These are phyloP conservation scores for Engystomops pustulosus DNA, from an alignment of 2,113 vertebrate species.

Conservation along the genomic window DNA sequence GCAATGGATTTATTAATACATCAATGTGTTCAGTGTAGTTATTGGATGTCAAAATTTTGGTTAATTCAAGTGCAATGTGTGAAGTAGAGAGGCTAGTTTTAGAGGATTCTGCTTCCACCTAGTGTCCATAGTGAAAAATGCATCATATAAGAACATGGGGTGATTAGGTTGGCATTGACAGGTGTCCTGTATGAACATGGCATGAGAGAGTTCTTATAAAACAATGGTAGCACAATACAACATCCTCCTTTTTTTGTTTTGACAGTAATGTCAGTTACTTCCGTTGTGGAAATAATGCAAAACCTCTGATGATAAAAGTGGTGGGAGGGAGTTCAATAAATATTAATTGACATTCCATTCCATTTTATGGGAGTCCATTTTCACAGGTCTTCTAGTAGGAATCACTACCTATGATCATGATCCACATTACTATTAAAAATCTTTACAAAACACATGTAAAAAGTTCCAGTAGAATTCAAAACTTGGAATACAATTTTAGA, in stretches of 20 bases:
- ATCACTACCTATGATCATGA: not conserved
- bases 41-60: not conserved
- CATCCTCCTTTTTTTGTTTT: too few species aligned
- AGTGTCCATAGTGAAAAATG: not conserved
- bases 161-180: not conserved
- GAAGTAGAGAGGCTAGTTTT: not conserved
- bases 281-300: too few species aligned
- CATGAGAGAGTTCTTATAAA: too few species aligned
- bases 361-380: too few species aligned
- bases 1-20: not conserved
- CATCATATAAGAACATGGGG: not conserved
- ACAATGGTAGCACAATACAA: too few species aligned
- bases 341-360: too few species aligned
- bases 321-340: too few species aligned
- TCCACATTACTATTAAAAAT: not conserved
- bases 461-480: not conserved
- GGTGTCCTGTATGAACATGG: too few species aligned
- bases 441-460: not conserved
- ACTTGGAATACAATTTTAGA: not conserved
- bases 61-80: not conserved
- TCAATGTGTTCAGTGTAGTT: slow-evolving; percentile 7
- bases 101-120: slow-evolving; percentile 15
- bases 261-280: too few species aligned
- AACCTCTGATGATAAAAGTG: too few species aligned
- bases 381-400: too few species aligned